Evolutionary conservation across 2,113 vertebrate species (phyloP).

Genomic region (Lagenorhynchus albirostris): DNA sequence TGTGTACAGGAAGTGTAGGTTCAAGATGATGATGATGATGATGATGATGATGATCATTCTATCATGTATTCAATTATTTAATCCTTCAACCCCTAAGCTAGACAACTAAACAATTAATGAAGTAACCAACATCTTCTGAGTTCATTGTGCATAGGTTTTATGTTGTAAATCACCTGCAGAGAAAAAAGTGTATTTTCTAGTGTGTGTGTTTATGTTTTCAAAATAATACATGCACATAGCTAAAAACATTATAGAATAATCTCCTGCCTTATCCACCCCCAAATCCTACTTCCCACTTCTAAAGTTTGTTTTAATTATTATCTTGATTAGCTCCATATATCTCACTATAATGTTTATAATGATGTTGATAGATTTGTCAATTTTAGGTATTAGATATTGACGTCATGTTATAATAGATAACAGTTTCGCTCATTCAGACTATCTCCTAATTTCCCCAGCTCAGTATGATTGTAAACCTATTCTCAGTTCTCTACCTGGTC

Average conservation of each 20-base stretch:
- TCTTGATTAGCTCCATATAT: not conserved
- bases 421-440: not conserved
- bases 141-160: not conserved
- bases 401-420: not conserved
- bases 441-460: not conserved
- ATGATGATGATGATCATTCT: not conserved
- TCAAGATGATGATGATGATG: not conserved
- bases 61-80: not conserved
- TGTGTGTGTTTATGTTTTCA: not conserved
- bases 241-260: not conserved
- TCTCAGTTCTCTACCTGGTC: not conserved
- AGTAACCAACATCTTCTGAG: not conserved
- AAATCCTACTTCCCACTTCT: not conserved
- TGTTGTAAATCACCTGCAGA: not conserved
- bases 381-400: constrained; percentile 2
- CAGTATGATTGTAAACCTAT: not conserved
- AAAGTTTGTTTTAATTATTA: not conserved
- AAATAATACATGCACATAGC: not conserved
- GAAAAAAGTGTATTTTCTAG: not conserved
- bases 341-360: not conserved
- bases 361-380: not conserved
- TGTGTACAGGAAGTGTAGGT: not conserved
- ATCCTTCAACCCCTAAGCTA: not conserved
- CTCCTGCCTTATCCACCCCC: not conserved
- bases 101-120: not conserved